Percentiles rank a stretch among this genome's conserved stretches.
phyloP scores from a whole-genome alignment of 2,113 vertebrate genomes.

The Polypterus senegalus region DNA sequence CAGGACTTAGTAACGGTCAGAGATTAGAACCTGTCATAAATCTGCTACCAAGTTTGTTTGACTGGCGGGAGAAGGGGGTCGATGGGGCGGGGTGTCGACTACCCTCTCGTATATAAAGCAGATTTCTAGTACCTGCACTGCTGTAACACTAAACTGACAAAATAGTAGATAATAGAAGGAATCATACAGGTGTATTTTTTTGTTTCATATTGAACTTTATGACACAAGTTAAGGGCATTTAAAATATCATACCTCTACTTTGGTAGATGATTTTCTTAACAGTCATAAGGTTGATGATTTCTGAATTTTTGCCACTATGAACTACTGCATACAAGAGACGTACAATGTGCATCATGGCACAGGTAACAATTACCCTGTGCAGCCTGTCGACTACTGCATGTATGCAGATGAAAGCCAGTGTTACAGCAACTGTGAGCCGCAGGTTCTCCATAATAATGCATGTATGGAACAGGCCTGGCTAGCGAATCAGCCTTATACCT shows the following conservation, averaged over 20 bases:
- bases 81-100: slow-evolving; percentile 33
- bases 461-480: slow-evolving; percentile 88
- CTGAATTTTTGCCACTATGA: slow-evolving; percentile 49
- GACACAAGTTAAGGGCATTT: too few species aligned
- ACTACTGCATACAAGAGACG: slow-evolving; percentile 77
- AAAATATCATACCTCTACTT: too few species aligned
- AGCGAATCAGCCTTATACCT: slow-evolving; percentile 69
- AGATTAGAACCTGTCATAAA: slow-evolving; percentile 89
- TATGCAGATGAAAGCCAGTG: slow-evolving; percentile 66
- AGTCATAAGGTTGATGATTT: too few species aligned
- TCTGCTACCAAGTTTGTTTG: slow-evolving; percentile 67
- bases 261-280: too few species aligned
- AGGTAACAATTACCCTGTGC: slow-evolving; percentile 56
- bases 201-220: too few species aligned
- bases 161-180: too few species aligned
- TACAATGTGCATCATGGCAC: slow-evolving; percentile 69
- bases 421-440: slow-evolving; percentile 63
- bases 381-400: slow-evolving; percentile 68
- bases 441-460: slow-evolving; percentile 70
- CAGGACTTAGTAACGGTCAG: slow-evolving; percentile 67
- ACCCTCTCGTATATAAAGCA: slow-evolving; percentile 50
- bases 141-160: background rate
- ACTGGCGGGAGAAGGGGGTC: slow-evolving; percentile 38
- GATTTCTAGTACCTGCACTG: slow-evolving; percentile 41
- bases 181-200: too few species aligned